A percentile compares a stretch with the other conserved stretches of the same genome.
phyloP scores from a whole-genome alignment of 2,113 vertebrate species.

The Macquaria ambigua region DNA sequence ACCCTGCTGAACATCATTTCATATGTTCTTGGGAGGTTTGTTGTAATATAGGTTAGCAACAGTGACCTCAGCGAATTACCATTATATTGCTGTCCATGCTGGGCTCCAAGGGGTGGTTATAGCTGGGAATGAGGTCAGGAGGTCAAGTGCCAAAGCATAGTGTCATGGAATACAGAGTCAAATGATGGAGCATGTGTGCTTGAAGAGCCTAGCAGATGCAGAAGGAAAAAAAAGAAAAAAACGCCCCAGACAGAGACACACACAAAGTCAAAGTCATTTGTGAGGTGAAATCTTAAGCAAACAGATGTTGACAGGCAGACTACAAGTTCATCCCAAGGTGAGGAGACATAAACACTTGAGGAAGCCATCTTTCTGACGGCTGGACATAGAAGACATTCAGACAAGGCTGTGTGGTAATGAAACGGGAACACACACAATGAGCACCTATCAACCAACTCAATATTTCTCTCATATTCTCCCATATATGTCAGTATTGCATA shows the following conservation, averaged over 20 bases:
- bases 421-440: constrained; percentile 59
- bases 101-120: constrained; percentile 59
- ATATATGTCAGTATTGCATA: constrained; percentile 68
- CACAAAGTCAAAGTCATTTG: constrained; percentile 73
- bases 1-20: constrained; percentile 9
- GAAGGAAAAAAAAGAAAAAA: background rate
- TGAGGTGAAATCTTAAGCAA: constrained; percentile 74
- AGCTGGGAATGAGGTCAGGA: constrained; percentile 72
- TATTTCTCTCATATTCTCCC: constrained; percentile 72
- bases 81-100: constrained; percentile 70
- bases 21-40: constrained; percentile 49
- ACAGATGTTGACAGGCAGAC: constrained; percentile 77
- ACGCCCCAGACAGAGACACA: constrained; percentile 36
- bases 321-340: constrained; percentile 82
- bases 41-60: constrained; percentile 50
- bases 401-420: constrained; percentile 66
- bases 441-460: constrained; percentile 58
- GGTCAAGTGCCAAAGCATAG: constrained; percentile 77
- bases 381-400: constrained; percentile 70
- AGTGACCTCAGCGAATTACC: constrained; percentile 65
- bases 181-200: constrained; percentile 76
- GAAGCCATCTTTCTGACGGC: constrained; percentile 61
- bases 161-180: constrained; percentile 71
- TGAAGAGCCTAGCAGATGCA: constrained; percentile 75
- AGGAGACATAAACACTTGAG: constrained; percentile 70